phyloP scores from a whole-genome alignment of 2,888 invertebrate species.

The Eugnorisma glareosa region DNA sequence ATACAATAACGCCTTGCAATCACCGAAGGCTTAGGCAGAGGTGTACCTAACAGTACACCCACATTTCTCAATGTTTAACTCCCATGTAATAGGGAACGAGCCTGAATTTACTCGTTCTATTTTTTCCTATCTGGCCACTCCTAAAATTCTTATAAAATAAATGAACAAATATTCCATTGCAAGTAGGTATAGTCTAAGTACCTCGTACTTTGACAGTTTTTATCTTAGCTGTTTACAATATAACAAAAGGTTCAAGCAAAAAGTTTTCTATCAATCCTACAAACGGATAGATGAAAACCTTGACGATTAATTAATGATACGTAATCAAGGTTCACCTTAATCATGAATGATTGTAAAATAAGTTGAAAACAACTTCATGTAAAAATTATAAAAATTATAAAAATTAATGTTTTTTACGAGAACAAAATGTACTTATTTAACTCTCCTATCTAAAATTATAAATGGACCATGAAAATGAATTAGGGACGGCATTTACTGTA shows the following conservation, averaged over 20 bases:
- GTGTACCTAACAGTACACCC: neutral
- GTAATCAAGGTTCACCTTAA: neutral
- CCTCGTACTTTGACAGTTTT: neutral
- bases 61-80: neutral
- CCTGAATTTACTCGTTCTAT: neutral
- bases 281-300: neutral
- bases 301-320: too few species aligned
- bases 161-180: neutral
- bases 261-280: neutral
- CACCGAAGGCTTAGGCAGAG: neutral
- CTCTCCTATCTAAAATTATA: neutral
- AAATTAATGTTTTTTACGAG: too few species aligned
- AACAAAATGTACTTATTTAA: neutral
- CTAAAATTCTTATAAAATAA: neutral
- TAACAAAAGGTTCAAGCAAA: conserved; percentile 18
- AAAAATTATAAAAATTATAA: too few species aligned
- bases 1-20: neutral
- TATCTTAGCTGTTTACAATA: conserved; percentile 10
- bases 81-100: neutral
- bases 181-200: neutral
- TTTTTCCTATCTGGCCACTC: neutral
- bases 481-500: neutral
- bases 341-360: neutral
- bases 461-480: neutral
- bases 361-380: too few species aligned